Conservation (phyloP, 35 echinoderm and acorn worm genomes). For the Apostichopus californicus region DNA sequence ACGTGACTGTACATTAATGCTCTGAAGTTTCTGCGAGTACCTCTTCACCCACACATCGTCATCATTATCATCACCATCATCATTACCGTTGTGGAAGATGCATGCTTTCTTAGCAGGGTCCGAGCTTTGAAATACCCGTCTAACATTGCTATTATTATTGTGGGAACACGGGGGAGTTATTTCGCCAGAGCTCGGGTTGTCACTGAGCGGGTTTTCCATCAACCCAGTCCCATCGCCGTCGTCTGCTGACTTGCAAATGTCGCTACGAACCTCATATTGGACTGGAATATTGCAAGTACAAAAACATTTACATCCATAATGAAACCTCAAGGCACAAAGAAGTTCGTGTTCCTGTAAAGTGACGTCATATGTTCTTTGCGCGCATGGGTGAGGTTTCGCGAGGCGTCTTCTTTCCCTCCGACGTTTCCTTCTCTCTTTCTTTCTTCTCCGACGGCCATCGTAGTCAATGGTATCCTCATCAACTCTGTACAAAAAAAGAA, state of each 20-base stretch:
- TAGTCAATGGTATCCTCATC: conserved; percentile 32
- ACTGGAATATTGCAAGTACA: conserved; percentile 3
- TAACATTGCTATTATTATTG: conserved; percentile 31
- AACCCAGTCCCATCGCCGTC: no score
- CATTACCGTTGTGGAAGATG: background rate
- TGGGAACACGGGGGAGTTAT: background rate
- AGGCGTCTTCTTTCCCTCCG: conserved; percentile 16
- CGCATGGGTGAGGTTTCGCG: background rate
- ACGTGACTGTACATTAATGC: no score
- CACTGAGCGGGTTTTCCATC: background rate
- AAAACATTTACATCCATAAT: conserved; percentile 16
- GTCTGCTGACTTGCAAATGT: no score
- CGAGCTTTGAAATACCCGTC: conserved; percentile 16
- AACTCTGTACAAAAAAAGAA: background rate
- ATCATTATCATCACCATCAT: background rate
- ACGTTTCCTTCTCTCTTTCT: background rate
- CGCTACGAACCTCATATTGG: background rate
- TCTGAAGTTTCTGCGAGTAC: background rate
- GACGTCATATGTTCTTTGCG: background rate
- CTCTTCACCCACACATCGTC: conserved; percentile 15
- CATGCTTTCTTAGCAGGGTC: background rate
- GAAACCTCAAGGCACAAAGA: background rate
- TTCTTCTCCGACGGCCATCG: conserved; percentile 2
- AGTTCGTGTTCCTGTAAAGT: conserved; percentile 2
- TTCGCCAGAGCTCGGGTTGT: background rate